Evolutionary conservation across 2,113 vertebrate genomes (phyloP).

Genomic region (Rhabdornis inornatus): DNA sequence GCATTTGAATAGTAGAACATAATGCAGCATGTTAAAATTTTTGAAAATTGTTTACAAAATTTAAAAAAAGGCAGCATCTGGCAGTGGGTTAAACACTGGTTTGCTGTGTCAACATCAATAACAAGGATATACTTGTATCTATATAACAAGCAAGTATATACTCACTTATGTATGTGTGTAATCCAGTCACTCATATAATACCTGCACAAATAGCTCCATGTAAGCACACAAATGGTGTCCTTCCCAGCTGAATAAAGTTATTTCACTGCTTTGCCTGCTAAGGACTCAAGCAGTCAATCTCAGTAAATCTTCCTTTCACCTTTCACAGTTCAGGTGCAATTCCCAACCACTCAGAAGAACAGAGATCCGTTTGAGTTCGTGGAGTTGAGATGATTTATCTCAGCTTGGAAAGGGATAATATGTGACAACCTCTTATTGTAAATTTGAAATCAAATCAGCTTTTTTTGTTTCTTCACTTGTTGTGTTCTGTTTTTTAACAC

Average conservation of each 20-base stretch:
- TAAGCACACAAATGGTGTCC: neutral
- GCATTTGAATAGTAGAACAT: neutral
- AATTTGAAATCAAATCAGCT: neutral
- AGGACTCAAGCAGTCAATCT: neutral
- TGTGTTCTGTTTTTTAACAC: neutral
- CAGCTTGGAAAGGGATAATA: neutral
- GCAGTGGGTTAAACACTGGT: neutral
- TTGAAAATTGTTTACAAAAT: neutral
- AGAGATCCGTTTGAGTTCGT: neutral
- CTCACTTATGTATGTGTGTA: neutral
- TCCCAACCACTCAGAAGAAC: neutral
- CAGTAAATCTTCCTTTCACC: neutral
- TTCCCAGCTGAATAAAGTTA: neutral
- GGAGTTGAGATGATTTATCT: neutral
- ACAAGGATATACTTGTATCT: too few relatives aligned
- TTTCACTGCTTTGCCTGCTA: neutral
- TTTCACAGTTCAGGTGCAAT: neutral
- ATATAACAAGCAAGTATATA: neutral
- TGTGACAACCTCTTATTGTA: neutral
- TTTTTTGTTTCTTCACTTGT: neutral
- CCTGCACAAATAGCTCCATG: neutral
- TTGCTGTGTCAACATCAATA: neutral
- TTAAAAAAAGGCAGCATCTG: neutral
- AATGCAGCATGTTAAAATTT: neutral
- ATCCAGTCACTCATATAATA: neutral